These are phyloP conservation scores for Macaca nemestrina DNA, from an alignment of 2,113 vertebrate genomes.

Conservation along the genomic window DNA sequence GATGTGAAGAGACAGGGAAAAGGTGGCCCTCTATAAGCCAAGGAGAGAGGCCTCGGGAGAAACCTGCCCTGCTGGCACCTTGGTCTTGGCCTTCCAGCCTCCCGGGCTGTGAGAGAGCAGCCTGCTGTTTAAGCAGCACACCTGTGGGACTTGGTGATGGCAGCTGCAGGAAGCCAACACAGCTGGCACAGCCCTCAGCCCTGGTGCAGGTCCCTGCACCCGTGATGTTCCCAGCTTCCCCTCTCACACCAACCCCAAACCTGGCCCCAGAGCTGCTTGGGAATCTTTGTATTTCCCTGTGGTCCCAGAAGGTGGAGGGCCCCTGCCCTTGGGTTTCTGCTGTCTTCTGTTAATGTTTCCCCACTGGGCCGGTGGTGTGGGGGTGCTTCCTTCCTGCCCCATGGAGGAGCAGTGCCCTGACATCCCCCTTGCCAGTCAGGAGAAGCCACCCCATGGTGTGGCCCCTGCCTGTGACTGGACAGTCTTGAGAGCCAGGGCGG, in stretches of 20 bases:
- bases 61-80: neutral
- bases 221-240: neutral
- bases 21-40: too few relatives aligned
- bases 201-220: neutral
- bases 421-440: fast-evolving
- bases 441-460: fast-evolving
- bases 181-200: neutral
- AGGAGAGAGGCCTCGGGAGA: too few relatives aligned
- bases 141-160: too few relatives aligned
- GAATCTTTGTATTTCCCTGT: too few relatives aligned
- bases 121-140: fast-evolving
- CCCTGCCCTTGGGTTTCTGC: too few relatives aligned
- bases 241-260: neutral
- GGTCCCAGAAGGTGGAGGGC: neutral
- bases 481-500: neutral
- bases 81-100: neutral
- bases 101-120: neutral
- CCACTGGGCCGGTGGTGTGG: fast-evolving
- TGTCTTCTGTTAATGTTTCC: neutral
- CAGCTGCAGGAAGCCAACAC: neutral
- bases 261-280: neutral
- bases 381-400: neutral
- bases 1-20: neutral
- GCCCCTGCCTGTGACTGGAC: neutral
- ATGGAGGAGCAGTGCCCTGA: fast-evolving